Base-by-base conservation (phyloP, 1,140 invertebrate genomes). In the Tribolium castaneum region DNA sequence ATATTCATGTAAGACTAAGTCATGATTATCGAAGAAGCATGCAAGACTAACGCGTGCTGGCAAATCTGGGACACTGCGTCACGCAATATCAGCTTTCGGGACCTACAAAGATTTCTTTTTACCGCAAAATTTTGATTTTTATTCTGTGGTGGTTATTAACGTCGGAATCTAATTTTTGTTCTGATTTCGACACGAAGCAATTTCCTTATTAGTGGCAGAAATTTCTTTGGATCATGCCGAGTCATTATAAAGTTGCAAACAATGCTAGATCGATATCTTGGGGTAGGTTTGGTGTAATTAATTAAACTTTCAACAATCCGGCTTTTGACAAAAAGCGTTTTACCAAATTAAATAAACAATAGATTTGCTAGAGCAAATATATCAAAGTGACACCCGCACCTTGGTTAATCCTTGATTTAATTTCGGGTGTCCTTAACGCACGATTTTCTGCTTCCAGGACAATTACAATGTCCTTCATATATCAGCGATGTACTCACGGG, bases 381-480 rank as follows among this genome's bases (percentile, higher is more conserved):
- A 59, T 59, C 25, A 30, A 30, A 30, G 25, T 30, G 4, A 30
- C 25, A 30, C 25, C 25, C 25, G 5, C 25, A 30, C 25, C 25
- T 30, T 30, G 25, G 1, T 3, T 30, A 30, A 30, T 30, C 25
- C 25, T 30, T 30, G 25, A 3, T 30, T 30, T 30, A 30, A 30
- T 30, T 30, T 30, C 5, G 25, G 25, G 0, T 30, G 25, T 6
- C 6, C 25, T 30, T 30, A 30, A 30, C 6, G 25, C 25, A 6
- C 25, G 39, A 45, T 45, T 45, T 39, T 35, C 52, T 78, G 4
- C 84, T 89, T 88, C 7, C 89, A 98, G 97, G 97, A 99, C 88
- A 97, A 97, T 86, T 96, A 95, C 88, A 97, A 97, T 89, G 95
- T 94, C 22, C 90, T 98, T 19, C 97, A 98, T 87, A 94, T 97